Evolutionary conservation across 2,113 vertebrate genomes (phyloP).

Genomic region (Clupea harengus): DNA sequence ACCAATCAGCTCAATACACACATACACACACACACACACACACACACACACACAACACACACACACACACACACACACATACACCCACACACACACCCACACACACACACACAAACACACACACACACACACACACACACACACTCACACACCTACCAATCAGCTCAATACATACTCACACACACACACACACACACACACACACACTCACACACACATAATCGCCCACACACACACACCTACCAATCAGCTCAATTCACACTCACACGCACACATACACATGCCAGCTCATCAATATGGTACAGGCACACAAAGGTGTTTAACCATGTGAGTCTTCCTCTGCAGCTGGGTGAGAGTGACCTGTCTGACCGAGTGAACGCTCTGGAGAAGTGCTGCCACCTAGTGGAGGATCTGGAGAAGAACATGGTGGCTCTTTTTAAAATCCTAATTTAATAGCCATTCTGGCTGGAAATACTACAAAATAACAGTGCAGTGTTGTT

Average conservation of each 20-base stretch:
- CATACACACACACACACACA: conserved; percentile 1
- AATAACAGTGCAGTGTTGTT: too few species aligned
- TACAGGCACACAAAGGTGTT: background rate
- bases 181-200: conserved; percentile 6
- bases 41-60: background rate
- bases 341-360: conserved; percentile 38
- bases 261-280: background rate
- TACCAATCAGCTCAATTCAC: too few species aligned
- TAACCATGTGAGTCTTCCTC: background rate
- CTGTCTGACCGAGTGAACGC: conserved; percentile 11
- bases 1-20: background rate
- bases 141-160: background rate
- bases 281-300: too few species aligned
- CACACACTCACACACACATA: background rate
- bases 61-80: background rate
- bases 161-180: background rate
- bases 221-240: background rate
- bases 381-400: conserved; percentile 53
- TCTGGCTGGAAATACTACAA: too few species aligned
- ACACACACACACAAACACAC: background rate
- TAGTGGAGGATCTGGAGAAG: conserved; percentile 57
- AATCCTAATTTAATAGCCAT: background rate
- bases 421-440: conserved; percentile 53
- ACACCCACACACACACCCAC: background rate
- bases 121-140: too few species aligned